Evolutionary conservation across 1,140 invertebrate genomes (phyloP), one percentile per base, ranked within the genome.

Genomic region (Cataglyphis hispanica): DNA sequence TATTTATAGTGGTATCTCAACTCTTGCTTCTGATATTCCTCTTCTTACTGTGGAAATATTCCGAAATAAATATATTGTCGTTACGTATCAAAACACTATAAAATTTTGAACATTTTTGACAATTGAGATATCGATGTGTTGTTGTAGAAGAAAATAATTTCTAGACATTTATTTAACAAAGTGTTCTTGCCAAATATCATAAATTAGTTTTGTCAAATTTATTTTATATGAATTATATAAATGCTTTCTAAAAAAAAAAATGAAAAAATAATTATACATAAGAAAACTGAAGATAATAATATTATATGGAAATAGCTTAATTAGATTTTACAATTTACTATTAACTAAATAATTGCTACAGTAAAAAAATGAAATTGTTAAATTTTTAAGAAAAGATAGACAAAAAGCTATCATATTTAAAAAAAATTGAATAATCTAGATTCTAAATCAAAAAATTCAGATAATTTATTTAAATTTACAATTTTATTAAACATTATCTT

Each of bases 401-500:
- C 22, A 13, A 63, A 43, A 77, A 27, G 11, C 63, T 31, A 43
- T 63, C 11, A 2, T 76, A 76, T 76, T 8, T 76, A 43, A 31
- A 40, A 78, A 50, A 78, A 78, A 78, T n/a, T 53, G 31, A 78
- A 78, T 27, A 13, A 16, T 78, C 31, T 64, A 37, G 46, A 27
- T 31, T 78, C 22, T 64, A 37, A 31, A 27, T 31, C 1, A 4
- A 34, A 16, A 16, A 64, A 66, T 34, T 66, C 34, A 22, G 1
- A 22, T 64, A 0, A 13, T 37, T 66, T 77, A 63, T 11, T 67
- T 53, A 25, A 3, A 25, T 19, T 66, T 37, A 67, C 25, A 50
- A 50, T 43, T 43, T 50, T 37, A 25, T 34, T 1, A 64, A 63
- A 19, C 6, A 63, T 25, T 31, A 66, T 19, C 37, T 40, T 66